These are phyloP conservation scores for Megalops cyprinoides DNA, from an alignment of 2,797 vertebrate genomes.

Conservation along the genomic window DNA sequence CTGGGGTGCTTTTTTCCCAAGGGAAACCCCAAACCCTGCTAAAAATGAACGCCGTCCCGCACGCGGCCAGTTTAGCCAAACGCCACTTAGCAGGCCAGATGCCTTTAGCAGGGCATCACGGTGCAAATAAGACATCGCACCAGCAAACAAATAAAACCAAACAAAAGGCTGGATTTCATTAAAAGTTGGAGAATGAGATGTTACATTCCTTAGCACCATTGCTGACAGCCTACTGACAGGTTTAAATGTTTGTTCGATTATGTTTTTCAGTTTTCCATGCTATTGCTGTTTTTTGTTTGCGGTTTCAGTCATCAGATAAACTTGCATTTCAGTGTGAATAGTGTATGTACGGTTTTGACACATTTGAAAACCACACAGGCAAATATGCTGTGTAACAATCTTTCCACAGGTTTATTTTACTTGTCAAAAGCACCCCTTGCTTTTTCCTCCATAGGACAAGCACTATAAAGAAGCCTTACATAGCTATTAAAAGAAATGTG, in stretches of 20 bases:
- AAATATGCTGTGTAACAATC: no score
- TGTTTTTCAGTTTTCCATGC: no score
- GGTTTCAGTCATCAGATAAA: no score
- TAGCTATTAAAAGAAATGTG: background rate
- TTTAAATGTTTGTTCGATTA: no score
- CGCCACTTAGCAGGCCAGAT: slow-evolving; percentile 26
- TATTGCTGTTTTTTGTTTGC: no score
- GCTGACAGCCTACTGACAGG: no score
- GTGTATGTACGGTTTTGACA: background rate
- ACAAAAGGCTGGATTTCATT: background rate
- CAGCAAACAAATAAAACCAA: background rate
- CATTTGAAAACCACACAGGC: no score
- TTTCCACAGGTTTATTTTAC: background rate
- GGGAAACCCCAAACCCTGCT: slow-evolving; percentile 63
- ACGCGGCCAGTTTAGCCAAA: slow-evolving; percentile 27
- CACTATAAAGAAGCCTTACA: background rate
- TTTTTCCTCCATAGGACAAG: background rate
- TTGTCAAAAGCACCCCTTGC: background rate
- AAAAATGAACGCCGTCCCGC: slow-evolving; percentile 54
- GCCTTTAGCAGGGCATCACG: background rate
- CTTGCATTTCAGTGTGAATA: no score
- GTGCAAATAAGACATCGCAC: background rate
- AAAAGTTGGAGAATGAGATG: background rate
- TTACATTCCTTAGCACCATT: no score
- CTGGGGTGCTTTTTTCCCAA: slow-evolving; percentile 63